Evolutionary conservation across 1,140 invertebrate genomes (phyloP).

Genomic region (Eriosoma lanigerum): DNA sequence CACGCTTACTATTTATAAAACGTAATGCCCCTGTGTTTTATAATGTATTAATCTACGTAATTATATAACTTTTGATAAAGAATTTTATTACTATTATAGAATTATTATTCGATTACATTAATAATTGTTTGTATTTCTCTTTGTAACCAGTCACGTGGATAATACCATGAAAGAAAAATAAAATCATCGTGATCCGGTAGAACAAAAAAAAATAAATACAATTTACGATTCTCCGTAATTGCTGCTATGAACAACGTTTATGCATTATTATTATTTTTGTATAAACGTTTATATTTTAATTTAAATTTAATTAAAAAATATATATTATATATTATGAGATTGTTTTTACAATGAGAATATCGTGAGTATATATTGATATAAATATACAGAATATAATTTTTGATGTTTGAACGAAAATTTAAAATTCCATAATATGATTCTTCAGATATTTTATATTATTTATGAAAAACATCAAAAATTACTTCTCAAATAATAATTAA

Average conservation of each 20-base stretch:
- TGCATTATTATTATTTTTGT: background rate
- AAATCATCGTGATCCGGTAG: background rate
- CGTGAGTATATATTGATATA: background rate
- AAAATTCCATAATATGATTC: background rate
- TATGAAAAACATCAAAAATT: too few relatives aligned
- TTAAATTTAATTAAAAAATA: slow-evolving; percentile 24
- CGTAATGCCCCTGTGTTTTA: too few relatives aligned
- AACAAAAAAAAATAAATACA: background rate
- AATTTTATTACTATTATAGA: background rate
- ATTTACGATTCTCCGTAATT: background rate
- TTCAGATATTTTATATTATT: background rate
- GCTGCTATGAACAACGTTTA: background rate
- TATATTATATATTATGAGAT: background rate
- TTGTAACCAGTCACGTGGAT: slow-evolving; percentile 3
- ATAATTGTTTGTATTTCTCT: background rate
- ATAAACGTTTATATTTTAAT: background rate
- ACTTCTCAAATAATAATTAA: too few relatives aligned
- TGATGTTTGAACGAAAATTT: background rate
- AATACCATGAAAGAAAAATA: background rate
- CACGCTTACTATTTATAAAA: too few relatives aligned
- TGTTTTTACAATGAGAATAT: background rate
- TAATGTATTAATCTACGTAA: background rate
- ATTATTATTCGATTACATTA: background rate
- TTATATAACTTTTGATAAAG: background rate
- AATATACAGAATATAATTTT: background rate